These are phyloP conservation scores for Athene noctua DNA, from an alignment of 2,113 vertebrate genomes.

Conservation along the genomic window DNA sequence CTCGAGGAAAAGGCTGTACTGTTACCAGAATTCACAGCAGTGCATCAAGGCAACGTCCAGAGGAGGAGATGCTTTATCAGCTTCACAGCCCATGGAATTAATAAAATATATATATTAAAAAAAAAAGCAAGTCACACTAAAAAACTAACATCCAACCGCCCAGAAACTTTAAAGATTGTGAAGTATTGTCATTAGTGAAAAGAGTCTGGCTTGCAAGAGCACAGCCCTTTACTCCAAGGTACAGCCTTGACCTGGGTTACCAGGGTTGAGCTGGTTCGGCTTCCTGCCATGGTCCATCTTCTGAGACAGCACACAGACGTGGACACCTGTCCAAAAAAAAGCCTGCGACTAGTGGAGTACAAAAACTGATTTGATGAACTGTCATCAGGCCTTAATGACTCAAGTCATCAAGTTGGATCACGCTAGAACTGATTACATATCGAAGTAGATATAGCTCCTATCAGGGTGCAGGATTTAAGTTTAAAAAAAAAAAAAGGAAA, in stretches of 20 bases:
- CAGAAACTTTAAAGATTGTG: background rate
- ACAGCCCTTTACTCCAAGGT: background rate
- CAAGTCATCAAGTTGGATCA: background rate
- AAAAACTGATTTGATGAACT: background rate
- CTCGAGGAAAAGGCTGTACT: background rate
- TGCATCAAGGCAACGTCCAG: background rate
- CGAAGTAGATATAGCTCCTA: rapidly evolving
- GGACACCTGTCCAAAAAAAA: background rate
- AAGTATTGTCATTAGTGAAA: background rate
- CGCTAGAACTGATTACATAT: rapidly evolving
- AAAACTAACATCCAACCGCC: background rate
- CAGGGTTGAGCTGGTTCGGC: background rate
- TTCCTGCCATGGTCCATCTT: background rate
- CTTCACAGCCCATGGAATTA: background rate
- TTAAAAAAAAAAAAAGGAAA: background rate
- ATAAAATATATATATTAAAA: background rate
- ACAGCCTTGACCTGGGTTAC: background rate
- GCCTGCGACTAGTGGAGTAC: background rate
- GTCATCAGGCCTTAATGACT: background rate
- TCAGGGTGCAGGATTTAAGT: background rate
- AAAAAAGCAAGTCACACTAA: background rate
- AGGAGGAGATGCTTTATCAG: background rate
- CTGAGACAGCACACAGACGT: background rate
- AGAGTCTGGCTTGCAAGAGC: background rate
- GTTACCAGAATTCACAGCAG: background rate